A percentile compares a stretch with the other conserved stretches of the same genome.
phyloP scores from a whole-genome alignment of 1,140 invertebrate genomes.

The Zophobas morio region DNA sequence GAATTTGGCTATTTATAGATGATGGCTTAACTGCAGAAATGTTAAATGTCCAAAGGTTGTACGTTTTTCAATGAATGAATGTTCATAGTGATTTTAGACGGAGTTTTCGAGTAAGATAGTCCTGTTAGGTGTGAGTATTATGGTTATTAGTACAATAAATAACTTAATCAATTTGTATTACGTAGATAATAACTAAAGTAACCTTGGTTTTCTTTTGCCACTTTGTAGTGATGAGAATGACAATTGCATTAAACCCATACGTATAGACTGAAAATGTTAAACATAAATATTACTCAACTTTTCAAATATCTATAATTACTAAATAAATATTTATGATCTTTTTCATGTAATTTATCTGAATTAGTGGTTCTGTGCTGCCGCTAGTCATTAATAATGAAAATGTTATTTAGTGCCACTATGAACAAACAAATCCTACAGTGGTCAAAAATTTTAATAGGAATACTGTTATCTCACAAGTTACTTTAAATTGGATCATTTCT shows the following conservation, averaged over 20 bases:
- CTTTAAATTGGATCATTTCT: too few species aligned
- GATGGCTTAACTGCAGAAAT: neutral
- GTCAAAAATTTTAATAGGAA: too few species aligned
- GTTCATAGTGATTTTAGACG: too few species aligned
- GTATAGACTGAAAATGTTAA: conserved; percentile 12
- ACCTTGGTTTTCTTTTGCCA: conserved; percentile 12
- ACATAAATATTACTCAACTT: conserved; percentile 16
- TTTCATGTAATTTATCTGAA: neutral
- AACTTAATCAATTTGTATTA: too few species aligned
- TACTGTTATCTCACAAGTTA: too few species aligned
- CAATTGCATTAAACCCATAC: conserved; percentile 13
- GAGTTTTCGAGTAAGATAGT: too few species aligned
- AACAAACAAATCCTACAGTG: too few species aligned
- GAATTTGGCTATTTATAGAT: conserved; percentile 23
- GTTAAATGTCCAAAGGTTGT: conserved; percentile 17
- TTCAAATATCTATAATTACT: conserved; percentile 17
- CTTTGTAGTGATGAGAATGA: conserved; percentile 16
- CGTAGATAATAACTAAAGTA: neutral
- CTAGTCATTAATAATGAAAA: neutral
- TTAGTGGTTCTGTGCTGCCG: neutral
- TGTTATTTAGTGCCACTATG: too few species aligned
- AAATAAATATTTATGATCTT: conserved; percentile 15
- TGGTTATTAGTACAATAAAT: too few species aligned
- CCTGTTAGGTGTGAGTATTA: too few species aligned
- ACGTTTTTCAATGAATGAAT: neutral